Percentiles rank a stretch among this genome's conserved stretches.
phyloP scores from a whole-genome alignment of 2,888 invertebrate genomes.

The Rhingia rostrata region DNA sequence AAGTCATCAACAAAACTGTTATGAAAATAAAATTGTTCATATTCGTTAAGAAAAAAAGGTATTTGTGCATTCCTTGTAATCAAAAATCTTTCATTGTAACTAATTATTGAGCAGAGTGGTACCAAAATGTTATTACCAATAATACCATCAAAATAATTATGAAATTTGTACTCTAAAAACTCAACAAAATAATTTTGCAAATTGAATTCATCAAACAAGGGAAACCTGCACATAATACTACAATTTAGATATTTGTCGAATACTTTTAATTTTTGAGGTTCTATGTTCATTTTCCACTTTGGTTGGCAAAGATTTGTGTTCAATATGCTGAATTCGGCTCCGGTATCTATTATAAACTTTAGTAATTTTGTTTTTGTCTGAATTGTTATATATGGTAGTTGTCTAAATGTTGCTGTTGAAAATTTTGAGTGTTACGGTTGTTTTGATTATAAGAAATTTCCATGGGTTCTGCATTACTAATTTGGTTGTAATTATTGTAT shows the following conservation, averaged over 20 bases:
- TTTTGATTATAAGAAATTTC: conserved; percentile 19
- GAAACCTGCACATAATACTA: conserved; percentile 13
- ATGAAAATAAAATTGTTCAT: conserved; percentile 18
- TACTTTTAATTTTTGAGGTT: neutral
- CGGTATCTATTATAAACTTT: conserved; percentile 34
- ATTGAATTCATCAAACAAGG: conserved; percentile 24
- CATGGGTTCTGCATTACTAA: conserved; percentile 6
- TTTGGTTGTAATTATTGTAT: neutral
- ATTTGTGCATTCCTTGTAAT: conserved; percentile 20
- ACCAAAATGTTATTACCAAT: conserved; percentile 37
- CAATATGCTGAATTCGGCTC: conserved; percentile 39
- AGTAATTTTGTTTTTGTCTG: conserved; percentile 5
- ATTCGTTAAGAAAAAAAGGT: conserved; percentile 9
- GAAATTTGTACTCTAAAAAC: conserved; percentile 14
- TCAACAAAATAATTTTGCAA: conserved; percentile 11
- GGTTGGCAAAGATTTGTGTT: conserved; percentile 14
- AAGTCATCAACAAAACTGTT: neutral
- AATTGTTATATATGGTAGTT: conserved; percentile 31
- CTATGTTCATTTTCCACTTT: conserved; percentile 13
- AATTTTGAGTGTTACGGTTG: conserved; percentile 3
- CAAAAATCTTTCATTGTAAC: conserved; percentile 11
- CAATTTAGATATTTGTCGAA: neutral
- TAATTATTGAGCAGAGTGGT: conserved; percentile 5
- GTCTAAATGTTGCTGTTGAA: conserved; percentile 11
- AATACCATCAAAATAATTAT: conserved; percentile 22